Conservation (phyloP, 2,888 invertebrate genomes). For the Aquatica leii region DNA sequence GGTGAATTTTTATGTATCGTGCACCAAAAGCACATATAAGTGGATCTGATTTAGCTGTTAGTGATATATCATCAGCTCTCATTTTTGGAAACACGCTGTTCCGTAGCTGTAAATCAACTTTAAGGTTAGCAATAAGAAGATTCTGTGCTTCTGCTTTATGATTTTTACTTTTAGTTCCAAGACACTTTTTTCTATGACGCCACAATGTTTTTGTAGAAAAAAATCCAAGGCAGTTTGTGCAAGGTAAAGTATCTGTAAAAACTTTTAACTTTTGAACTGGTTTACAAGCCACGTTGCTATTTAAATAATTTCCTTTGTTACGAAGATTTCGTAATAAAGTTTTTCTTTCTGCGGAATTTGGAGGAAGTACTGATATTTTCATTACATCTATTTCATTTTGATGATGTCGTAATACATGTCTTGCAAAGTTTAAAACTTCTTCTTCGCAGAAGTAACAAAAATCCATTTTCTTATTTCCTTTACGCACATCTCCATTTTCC, state of each 20-base stretch:
- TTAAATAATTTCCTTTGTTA: background rate
- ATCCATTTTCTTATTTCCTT: too few species aligned
- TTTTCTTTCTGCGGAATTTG: background rate
- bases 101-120: background rate
- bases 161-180: background rate
- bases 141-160: background rate
- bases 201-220: too few species aligned
- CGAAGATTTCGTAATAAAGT: background rate
- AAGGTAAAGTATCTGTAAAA: background rate
- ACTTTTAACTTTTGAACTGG: background rate
- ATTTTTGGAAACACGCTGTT: background rate
- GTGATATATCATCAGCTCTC: background rate
- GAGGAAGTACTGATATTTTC: background rate
- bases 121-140: background rate
- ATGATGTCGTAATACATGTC: background rate
- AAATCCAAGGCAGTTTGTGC: background rate
- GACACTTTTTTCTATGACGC: background rate
- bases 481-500: too few species aligned
- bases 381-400: background rate
- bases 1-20: constrained; percentile 30
- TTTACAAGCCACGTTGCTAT: background rate
- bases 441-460: background rate
- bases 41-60: background rate
- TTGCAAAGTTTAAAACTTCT: background rate
- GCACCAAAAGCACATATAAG: constrained; percentile 32